Conservation (phyloP, 1,140 invertebrate species). For the Acyrthosiphon pisum region DNA sequence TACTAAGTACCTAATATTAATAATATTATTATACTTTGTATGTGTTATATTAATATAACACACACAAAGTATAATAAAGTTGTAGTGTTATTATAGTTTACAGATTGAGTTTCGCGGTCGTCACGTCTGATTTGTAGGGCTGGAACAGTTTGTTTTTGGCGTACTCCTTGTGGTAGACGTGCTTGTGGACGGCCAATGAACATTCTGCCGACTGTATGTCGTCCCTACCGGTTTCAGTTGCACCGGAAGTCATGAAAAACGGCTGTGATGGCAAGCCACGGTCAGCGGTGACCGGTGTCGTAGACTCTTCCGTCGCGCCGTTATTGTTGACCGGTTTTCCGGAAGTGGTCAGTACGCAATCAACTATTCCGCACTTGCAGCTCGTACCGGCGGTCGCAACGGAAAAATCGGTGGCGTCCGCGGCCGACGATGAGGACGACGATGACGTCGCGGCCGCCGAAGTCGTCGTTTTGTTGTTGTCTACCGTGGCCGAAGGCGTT, state of each 20-base stretch:
- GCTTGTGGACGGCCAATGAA: slow-evolving; percentile 42
- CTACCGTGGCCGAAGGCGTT: slow-evolving; percentile 56
- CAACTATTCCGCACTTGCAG: slow-evolving; percentile 62
- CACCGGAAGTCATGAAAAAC: not conserved
- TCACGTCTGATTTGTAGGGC: slow-evolving; percentile 60
- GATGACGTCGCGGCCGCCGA: slow-evolving; percentile 57
- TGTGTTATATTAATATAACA: too few species aligned
- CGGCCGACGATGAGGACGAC: slow-evolving; percentile 31
- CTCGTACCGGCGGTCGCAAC: slow-evolving; percentile 60
- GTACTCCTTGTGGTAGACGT: slow-evolving; percentile 49
- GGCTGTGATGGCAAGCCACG: slow-evolving; percentile 22
- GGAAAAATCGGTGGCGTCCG: slow-evolving; percentile 58
- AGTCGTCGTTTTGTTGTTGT: slow-evolving; percentile 60
- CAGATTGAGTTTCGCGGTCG: slow-evolving; percentile 22
- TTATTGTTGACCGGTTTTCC: not conserved
- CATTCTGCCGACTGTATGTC: slow-evolving; percentile 46
- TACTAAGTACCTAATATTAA: not conserved
- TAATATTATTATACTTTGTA: not conserved
- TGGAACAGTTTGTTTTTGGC: slow-evolving; percentile 61
- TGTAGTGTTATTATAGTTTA: not conserved
- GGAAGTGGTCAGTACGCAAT: slow-evolving; percentile 60
- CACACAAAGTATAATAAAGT: too few species aligned
- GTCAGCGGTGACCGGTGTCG: not conserved
- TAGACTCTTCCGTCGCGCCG: not conserved
- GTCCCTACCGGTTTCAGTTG: slow-evolving; percentile 15